These are phyloP conservation scores for Anoplopoma fimbria DNA, from an alignment of 2,113 vertebrate species.

Conservation along the genomic window DNA sequence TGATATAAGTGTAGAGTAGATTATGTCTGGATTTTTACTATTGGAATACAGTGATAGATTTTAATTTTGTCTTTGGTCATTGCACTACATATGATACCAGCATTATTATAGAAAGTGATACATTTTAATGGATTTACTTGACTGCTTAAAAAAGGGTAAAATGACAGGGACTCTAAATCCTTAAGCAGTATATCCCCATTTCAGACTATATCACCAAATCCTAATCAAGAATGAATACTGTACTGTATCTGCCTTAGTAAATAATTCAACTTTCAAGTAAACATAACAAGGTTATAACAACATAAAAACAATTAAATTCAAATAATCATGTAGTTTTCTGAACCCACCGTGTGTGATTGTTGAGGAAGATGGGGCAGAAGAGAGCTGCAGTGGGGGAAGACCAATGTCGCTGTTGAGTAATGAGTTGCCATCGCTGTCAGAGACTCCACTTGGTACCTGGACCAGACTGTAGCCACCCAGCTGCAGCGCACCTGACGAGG, in stretches of 20 bases:
- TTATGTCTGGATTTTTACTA: neutral
- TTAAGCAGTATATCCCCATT: neutral
- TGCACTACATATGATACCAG: neutral
- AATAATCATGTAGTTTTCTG: neutral
- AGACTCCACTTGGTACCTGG: constrained; percentile 88
- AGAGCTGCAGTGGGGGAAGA: constrained; percentile 93
- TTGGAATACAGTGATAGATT: neutral
- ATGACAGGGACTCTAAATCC: neutral
- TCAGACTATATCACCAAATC: neutral
- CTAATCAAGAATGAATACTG: neutral
- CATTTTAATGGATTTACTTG: neutral
- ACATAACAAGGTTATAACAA: neutral
- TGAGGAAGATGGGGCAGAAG: constrained; percentile 87
- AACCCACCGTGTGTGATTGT: constrained; percentile 84
- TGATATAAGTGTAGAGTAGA: neutral
- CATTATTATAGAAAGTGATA: neutral
- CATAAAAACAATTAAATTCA: neutral
- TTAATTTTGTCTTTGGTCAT: neutral
- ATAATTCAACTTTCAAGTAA: neutral
- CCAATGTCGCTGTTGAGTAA: constrained; percentile 90
- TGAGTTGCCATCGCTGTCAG: constrained; percentile 87
- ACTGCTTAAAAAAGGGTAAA: neutral
- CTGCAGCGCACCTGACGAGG: constrained; percentile 87
- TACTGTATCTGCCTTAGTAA: neutral
- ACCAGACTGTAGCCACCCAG: constrained; percentile 96